phyloP scores from a whole-genome alignment of 2,797 vertebrate genomes.

The Fringilla coelebs region DNA sequence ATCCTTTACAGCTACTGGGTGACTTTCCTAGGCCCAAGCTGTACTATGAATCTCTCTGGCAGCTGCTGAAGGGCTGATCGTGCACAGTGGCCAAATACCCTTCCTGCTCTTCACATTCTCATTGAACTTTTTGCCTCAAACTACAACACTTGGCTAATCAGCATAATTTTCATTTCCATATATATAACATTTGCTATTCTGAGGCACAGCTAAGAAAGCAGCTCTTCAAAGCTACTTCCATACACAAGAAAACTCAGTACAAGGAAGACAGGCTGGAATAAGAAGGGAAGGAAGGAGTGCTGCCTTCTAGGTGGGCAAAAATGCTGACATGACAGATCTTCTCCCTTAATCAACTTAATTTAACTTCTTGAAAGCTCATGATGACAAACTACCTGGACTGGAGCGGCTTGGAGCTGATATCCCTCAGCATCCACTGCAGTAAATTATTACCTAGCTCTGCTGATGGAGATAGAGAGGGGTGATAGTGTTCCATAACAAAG shows the following conservation, averaged over 20 bases:
- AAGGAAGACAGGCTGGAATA: not conserved
- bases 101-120: not conserved
- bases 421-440: slow-evolving; percentile 19
- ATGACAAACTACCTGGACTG: slow-evolving; percentile 64
- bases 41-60: not conserved
- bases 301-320: slow-evolving; percentile 35
- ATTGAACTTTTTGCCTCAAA: not conserved
- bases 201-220: not conserved
- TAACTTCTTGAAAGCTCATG: slow-evolving; percentile 56
- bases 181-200: not conserved
- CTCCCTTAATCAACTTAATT: slow-evolving; percentile 69
- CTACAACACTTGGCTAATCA: not conserved
- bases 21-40: not conserved
- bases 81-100: not conserved
- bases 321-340: slow-evolving; percentile 55
- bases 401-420: slow-evolving; percentile 36
- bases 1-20: not conserved
- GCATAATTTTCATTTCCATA: not conserved
- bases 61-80: not conserved
- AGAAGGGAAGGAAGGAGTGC: not conserved
- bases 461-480: slow-evolving; percentile 62
- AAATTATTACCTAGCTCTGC: slow-evolving; percentile 64
- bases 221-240: not conserved
- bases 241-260: not conserved
- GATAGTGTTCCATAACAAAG: slow-evolving; percentile 57